Conservation (phyloP, 1,140 invertebrate species). For the Oedothorax gibbosus region DNA sequence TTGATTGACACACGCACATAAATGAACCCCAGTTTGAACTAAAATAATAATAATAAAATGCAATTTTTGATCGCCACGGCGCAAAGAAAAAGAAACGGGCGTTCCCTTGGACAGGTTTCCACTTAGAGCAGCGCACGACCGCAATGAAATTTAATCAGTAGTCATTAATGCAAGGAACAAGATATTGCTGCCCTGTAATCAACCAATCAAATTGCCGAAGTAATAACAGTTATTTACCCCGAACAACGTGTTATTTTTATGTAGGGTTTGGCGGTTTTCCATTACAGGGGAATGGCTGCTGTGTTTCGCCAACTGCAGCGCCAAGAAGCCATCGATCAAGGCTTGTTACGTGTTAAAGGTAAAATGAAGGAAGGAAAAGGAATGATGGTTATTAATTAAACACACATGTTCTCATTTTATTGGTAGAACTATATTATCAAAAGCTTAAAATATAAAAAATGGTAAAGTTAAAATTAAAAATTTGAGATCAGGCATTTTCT, state of each 20-base stretch:
- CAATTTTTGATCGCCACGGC: slow-evolving; percentile 7
- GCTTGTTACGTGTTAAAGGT: too few relatives aligned
- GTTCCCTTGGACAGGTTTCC: slow-evolving; percentile 14
- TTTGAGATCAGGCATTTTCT: too few relatives aligned
- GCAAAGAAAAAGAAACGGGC: slow-evolving; percentile 32
- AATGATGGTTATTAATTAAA: too few relatives aligned
- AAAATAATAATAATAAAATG: slow-evolving; percentile 2
- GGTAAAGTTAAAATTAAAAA: too few relatives aligned
- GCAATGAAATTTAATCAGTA: slow-evolving; percentile 56
- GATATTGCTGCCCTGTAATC: slow-evolving; percentile 54
- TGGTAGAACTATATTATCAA: too few relatives aligned
- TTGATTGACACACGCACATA: slow-evolving; percentile 15
- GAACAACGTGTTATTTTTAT: slow-evolving; percentile 17
- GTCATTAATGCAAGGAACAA: slow-evolving; percentile 38
- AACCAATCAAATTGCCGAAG: slow-evolving; percentile 36
- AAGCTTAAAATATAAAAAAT: too few relatives aligned
- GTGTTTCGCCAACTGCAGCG: slow-evolving; percentile 12
- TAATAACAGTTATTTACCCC: slow-evolving; percentile 54
- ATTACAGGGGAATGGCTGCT: slow-evolving; percentile 14
- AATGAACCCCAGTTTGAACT: slow-evolving; percentile 10
- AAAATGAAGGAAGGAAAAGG: too few relatives aligned
- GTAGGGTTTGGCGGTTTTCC: slow-evolving; percentile 3
- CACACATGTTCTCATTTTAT: too few relatives aligned
- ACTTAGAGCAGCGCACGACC: slow-evolving; percentile 39
- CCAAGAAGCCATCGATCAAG: background rate